Base-by-base conservation (phyloP, 2,113 vertebrate species). In the Ciconia boyciana region DNA sequence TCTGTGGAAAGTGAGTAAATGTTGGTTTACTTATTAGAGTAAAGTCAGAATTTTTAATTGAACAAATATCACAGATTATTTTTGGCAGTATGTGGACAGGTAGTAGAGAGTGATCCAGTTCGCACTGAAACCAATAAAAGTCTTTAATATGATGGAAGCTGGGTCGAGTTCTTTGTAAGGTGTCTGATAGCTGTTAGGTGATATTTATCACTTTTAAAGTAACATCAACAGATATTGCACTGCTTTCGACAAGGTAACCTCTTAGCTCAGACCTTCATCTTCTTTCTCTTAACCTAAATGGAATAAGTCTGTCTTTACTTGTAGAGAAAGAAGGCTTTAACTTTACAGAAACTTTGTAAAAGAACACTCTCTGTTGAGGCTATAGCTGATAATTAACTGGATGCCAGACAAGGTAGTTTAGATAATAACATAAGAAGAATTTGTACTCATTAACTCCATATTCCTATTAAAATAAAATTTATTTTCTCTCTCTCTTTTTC, bases 381-480 rank as follows among this genome's bases (percentile, higher is more conserved):
- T 58, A 58, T 75, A 87, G 93, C 81, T 96, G 88, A 97, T 93
- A 82, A 96, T 92, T 96, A 95, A 92, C 87, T 74, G 11, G 13
- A 92, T 91, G 41, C 55, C 85, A 89, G 68, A 79, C 48, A 61
- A 88, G 68, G 72, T 87, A 89, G 58, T 92, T 97, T 83, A 96
- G 86, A 90, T 98, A 84, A 93, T 72, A 92, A 75, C 68, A 34
- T 39, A 92, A 74, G 75, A 96, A 94, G 57, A 87, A 85, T 71
- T 89, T 3, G 9, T 90, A 83, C 52, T 92, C 55, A 97, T 96
- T 98, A 97, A 96, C 75, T 95, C 60, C 46, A 55, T 94, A 79
- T 92, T 92, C 55, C 52, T 91, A 83, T 94, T 95, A 94, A 95
- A 94, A 95, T 92, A 6, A 94, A 94, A 94, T 94, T 79, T 81